Conservation (phyloP, 2,797 vertebrate genomes). For the Cyclopterus lumpus region DNA sequence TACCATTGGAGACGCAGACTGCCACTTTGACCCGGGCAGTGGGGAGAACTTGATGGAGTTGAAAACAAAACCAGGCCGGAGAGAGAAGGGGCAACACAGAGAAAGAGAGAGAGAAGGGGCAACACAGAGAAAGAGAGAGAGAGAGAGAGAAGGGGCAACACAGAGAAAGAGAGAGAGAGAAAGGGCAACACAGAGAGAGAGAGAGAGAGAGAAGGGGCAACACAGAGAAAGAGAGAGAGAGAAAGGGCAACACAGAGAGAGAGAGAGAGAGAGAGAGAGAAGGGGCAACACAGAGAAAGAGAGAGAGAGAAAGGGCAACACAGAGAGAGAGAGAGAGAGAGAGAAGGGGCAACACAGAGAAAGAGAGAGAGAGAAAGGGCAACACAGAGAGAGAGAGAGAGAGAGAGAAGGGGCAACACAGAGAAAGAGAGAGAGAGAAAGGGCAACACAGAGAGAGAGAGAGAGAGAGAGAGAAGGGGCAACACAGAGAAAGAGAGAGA, state of each 20-base stretch:
- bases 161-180: slow-evolving; percentile 4
- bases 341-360: no score
- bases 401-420: no score
- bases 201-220: no score
- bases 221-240: no score
- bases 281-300: not conserved
- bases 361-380: slow-evolving; percentile 12
- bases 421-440: slow-evolving; percentile 13
- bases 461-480: no score
- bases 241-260: not conserved
- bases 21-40: slow-evolving; percentile 54
- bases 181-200: not conserved
- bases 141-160: slow-evolving; percentile 4
- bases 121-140: not conserved
- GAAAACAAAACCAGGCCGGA: slow-evolving; percentile 39
- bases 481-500: no score
- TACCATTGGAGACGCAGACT: slow-evolving; percentile 43
- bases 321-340: not conserved
- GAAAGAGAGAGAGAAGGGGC: not conserved
- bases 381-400: not conserved
- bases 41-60: slow-evolving; percentile 50
- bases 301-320: slow-evolving; percentile 3
- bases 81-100: not conserved
- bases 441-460: not conserved
- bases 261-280: not conserved